A percentile compares a stretch with the other conserved stretches of the same genome.
Conservation (phyloP, 1,140 invertebrate species). For the Musca domestica region DNA sequence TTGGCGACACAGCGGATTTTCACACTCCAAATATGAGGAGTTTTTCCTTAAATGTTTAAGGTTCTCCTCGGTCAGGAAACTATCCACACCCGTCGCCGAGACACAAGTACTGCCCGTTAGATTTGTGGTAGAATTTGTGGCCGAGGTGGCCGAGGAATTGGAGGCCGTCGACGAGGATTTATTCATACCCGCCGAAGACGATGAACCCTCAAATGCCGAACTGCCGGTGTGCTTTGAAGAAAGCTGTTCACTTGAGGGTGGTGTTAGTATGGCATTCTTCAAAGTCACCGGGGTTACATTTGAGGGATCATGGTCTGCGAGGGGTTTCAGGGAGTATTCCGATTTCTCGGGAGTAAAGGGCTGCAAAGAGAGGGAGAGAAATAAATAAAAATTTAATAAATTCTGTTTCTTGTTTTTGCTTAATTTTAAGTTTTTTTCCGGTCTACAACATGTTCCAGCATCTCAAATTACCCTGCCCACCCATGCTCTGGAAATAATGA, state of each 20-base stretch:
- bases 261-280: constrained; percentile 40
- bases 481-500: neutral
- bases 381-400: neutral
- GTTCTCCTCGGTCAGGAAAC: constrained; percentile 45
- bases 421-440: neutral
- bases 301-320: constrained; percentile 22
- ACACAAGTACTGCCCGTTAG: constrained; percentile 24
- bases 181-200: neutral
- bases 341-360: constrained; percentile 48
- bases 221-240: neutral
- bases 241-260: constrained; percentile 46
- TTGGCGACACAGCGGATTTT: constrained; percentile 44
- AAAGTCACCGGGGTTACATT: constrained; percentile 36
- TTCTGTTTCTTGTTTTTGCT: neutral
- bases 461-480: constrained; percentile 3
- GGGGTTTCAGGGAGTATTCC: neutral
- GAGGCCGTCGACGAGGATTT: neutral
- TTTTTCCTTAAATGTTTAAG: constrained; percentile 48
- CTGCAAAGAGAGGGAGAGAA: constrained; percentile 29
- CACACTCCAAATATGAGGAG: constrained; percentile 51
- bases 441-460: neutral
- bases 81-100: constrained; percentile 39
- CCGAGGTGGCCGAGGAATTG: neutral
- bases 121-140: constrained; percentile 20
- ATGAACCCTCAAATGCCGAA: neutral